Base-by-base conservation (phyloP, 2,888 invertebrate genomes). In the Cryptocheilus praepositus region DNA sequence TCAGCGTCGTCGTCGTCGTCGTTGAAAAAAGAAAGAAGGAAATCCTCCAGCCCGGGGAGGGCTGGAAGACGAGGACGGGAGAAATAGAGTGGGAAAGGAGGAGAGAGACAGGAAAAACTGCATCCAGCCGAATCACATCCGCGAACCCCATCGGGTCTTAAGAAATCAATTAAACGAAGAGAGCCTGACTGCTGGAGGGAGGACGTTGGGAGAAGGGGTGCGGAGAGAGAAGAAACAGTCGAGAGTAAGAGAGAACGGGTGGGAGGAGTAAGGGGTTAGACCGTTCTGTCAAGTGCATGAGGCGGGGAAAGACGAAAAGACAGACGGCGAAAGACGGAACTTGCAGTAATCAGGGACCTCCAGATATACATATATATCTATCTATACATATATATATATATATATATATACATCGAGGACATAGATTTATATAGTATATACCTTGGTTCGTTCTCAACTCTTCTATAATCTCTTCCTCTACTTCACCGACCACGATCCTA, bases 61-160 rank as follows among this genome's bases (percentile, higher is more conserved):
- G 16, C 11, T 21, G 16, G 44, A 22, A 36, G 52, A 25, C 25
- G 45, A 54, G 22, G 61, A 60, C 45, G 43, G 16, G 71, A 67
- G 67, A 71, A 72, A 69, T 71, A 77, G 73, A 74, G 75, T 73
- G 64, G 61, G 60, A 71, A 70, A 60, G 70, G 53, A 51, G 64
- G 63, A 66, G 74, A 73, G 75, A 70, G 74, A 74, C 63, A 70
- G 70, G 76, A 76, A 76, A 83, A 79, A 74, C 79, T 83, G 83
- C 83, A 83, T 82, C 79, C 80, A 71, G 69, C 73, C 77, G 74
- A 83, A 77, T 81, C 80, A 81, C 76, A 77, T 80, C 79, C 80
- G 77, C 79, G 81, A 85, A 82, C 84, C 83, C 86, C 85, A 86
- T 85, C 84, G 85, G 85, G 86, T 86, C 86, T 86, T 87, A 80